A percentile compares a stretch with the other conserved stretches of the same genome.
phyloP scores from a whole-genome alignment of 2,113 vertebrate genomes.

The Salminus brasiliensis region DNA sequence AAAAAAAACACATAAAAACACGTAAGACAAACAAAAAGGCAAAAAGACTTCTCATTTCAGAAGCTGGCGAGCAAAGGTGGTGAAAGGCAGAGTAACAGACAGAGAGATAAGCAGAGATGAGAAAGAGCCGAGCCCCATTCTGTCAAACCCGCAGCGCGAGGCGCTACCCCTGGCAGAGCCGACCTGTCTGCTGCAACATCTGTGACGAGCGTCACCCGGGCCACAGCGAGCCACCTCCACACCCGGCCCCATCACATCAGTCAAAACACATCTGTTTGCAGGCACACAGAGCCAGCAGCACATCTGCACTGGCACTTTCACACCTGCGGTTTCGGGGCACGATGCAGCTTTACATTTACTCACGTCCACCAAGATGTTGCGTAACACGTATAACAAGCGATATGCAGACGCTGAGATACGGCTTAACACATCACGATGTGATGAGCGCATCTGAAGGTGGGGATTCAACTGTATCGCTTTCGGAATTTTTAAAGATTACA shows the following conservation, averaged over 20 bases:
- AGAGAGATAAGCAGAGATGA: slow-evolving; percentile 32
- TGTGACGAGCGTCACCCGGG: slow-evolving; percentile 21
- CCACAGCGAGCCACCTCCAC: neutral
- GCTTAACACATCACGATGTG: too few relatives aligned
- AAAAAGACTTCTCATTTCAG: neutral
- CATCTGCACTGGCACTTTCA: neutral
- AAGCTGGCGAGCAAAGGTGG: neutral
- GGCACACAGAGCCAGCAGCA: neutral
- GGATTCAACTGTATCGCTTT: too few relatives aligned
- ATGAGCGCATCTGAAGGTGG: too few relatives aligned
- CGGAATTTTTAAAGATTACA: too few relatives aligned
- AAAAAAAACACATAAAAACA: slow-evolving; percentile 8
- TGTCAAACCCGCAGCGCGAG: slow-evolving; percentile 40
- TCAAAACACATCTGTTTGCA: slow-evolving; percentile 1
- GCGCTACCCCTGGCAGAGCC: slow-evolving; percentile 28
- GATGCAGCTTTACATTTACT: neutral
- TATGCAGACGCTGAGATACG: neutral
- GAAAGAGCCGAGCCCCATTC: slow-evolving; percentile 43
- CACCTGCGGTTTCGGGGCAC: neutral
- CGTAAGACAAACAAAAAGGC: slow-evolving; percentile 1
- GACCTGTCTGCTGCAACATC: slow-evolving; percentile 49
- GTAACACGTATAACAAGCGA: neutral
- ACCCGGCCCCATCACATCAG: neutral
- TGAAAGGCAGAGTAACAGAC: slow-evolving; percentile 18
- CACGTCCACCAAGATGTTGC: neutral